These are phyloP conservation scores for Drosophila yakuba DNA, from an alignment of 1,140 invertebrate species.

Conservation along the genomic window DNA sequence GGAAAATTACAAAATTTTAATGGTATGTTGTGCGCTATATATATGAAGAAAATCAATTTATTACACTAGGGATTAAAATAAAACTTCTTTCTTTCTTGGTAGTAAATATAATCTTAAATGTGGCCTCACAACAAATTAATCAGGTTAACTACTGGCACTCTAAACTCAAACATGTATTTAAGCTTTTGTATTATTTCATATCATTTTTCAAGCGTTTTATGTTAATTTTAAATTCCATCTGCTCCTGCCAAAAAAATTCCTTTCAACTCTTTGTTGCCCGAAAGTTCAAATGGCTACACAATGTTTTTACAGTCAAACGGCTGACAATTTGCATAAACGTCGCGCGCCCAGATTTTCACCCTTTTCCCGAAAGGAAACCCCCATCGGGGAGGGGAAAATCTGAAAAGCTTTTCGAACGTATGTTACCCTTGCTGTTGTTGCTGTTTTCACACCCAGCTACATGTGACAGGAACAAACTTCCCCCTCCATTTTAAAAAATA, in stretches of 20 bases:
- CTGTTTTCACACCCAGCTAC: conserved; percentile 66
- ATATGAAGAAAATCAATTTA: no score
- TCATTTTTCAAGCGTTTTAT: neutral
- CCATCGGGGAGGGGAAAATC: conserved; percentile 28
- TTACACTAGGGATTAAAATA: no score
- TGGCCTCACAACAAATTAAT: no score
- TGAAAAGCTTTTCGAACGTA: conserved; percentile 62
- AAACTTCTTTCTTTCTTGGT: no score
- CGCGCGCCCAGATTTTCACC: conserved; percentile 39
- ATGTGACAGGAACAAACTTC: conserved; percentile 61
- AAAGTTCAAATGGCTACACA: conserved; percentile 67
- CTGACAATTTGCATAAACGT: conserved; percentile 73
- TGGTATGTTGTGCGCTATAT: no score
- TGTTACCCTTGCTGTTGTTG: conserved; percentile 40
- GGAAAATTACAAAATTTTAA: neutral
- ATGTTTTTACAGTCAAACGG: conserved; percentile 67
- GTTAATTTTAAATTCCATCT: conserved; percentile 2
- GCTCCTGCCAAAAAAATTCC: neutral
- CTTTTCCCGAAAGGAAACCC: conserved; percentile 5
- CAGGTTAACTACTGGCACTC: no score
- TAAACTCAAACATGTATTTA: no score
- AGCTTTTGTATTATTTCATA: neutral
- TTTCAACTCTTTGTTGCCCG: conserved; percentile 6
- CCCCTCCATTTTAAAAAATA: conserved; percentile 4
- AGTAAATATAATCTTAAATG: no score